Base-by-base conservation (phyloP, 2,113 vertebrate genomes). In the Casuarius casuarius region DNA sequence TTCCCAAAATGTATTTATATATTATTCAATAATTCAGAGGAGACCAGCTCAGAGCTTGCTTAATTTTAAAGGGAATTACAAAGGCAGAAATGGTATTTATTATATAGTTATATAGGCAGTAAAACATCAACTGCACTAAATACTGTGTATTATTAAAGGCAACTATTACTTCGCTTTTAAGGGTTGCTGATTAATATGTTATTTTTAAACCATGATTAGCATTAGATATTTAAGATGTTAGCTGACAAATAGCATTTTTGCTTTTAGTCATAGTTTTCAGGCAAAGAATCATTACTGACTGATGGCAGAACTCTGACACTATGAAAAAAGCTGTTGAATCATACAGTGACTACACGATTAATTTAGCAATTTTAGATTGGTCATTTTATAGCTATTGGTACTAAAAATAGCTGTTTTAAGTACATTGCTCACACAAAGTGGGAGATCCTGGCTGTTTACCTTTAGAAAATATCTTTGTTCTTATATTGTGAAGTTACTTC, bases 241-340 rank as follows among this genome's bases (percentile, higher is more conserved):
- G 22, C 5, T 89, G 29, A 75, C 35, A 78, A 67, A 52, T 63
- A 35, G 42, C 63, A 20, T 23, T 75, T 91, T 84, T 87, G 16
- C 26, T 92, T 91, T 96, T 72, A 68, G 49, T 20, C 18, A 7
- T 42, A 42, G 20, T 84, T 89, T 84, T 84, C 31, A 63, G 31
- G 40, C 6, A 93, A 78, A 92, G 44, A 87, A 56, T 51, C 65
- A 33, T 91, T 92, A 84, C 4, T 89, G 61, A 74, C 33, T 62
- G 12, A 80, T 29, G 46, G 51, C 10, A 84, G 35, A 28, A 3
- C 12, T 72, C 35, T 10, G 2, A 84, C 22, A 71, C 3, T 54
- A n/a, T 46, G 56, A 91, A 90, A 77, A 81, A 16, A 77, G 12
- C 29, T 87, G 40, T 89, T 92, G 89, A 92, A 86, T 73, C 83